Base-by-base conservation (phyloP, 1,140 invertebrate genomes). In the Papilio helenus region DNA sequence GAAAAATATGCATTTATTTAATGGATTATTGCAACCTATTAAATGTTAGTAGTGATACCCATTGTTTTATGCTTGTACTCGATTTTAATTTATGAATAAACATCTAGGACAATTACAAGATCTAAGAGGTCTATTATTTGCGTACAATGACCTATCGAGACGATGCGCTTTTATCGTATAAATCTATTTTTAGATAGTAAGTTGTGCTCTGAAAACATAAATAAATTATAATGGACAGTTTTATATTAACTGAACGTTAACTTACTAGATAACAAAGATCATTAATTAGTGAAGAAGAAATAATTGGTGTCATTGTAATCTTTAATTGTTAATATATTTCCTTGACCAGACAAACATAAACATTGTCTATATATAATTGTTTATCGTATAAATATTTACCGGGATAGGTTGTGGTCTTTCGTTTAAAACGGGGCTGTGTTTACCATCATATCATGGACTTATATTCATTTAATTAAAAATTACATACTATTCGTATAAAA, bases 41-140 rank as follows among this genome's bases (percentile, higher is more conserved):
- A 55, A 20, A 55, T 55, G 51, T 55, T 20, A 55, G 51, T 5
- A 8, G 20, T n/a, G 5, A 9, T 55, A 8, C 18, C 51, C 1
- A 55, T 55, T 55, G 51, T 55, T 55, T 55, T 55, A 46, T 12
- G 51, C 8, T 20, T n/a, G 0, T 18, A 51, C 18, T 51, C 49
- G 49, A n/a, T n/a, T 55, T 61, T 26, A 26, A 29, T 26, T 61
- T 26, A 26, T 61, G 20, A 61, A 61, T 61, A 61, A 61, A 61
- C 58, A 26, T 61, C 58, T 23, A 26, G 58, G 58, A 61, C 20
- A 26, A 26, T 61, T 26, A 23, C 14, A 12, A 61, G 55, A 20
- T n/a, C n/a, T 61, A 23, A 61, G 29, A 68, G 61, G 26, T 68
- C 61, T 68, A 7, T 68, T 68, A 68, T 68, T 29, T 68, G 12